Percentiles rank a stretch among this genome's conserved stretches.
These are phyloP conservation scores for Rhynchomys soricoides DNA, from an alignment of 2,113 vertebrate genomes.

Conservation along the genomic window DNA sequence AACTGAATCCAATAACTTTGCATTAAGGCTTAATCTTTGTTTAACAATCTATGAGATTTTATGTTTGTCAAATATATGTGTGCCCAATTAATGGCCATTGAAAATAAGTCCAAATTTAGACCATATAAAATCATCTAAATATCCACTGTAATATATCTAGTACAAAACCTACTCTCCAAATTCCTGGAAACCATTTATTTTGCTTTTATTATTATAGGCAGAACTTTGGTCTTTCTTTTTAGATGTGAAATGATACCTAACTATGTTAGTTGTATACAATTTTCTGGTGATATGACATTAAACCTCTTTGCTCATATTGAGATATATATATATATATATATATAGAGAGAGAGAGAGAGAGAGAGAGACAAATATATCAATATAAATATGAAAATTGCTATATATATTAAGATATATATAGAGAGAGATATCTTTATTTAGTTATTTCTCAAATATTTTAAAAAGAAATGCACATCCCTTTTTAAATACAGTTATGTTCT, in stretches of 20 bases:
- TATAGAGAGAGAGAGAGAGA: neutral
- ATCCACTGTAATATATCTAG: neutral
- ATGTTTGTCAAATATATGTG: neutral
- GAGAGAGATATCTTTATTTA: neutral
- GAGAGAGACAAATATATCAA: no score
- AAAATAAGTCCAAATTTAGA: neutral
- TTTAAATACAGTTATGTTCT: neutral
- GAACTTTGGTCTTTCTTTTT: neutral
- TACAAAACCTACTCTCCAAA: neutral
- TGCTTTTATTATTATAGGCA: neutral
- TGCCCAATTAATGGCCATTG: neutral
- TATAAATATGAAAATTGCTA: neutral
- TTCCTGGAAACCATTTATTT: neutral
- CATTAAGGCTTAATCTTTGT: neutral
- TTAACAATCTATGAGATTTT: neutral
- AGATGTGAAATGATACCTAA: neutral
- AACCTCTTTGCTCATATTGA: neutral
- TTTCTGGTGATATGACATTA: neutral
- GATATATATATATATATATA: neutral
- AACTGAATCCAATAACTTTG: neutral
- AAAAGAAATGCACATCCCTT: neutral
- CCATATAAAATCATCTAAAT: neutral
- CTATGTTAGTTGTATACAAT: neutral
- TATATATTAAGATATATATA: neutral
- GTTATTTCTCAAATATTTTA: neutral